Percentiles rank a stretch among this genome's conserved stretches.
Conservation (phyloP, 1,140 invertebrate species). For the Drosophila gunungcola region DNA sequence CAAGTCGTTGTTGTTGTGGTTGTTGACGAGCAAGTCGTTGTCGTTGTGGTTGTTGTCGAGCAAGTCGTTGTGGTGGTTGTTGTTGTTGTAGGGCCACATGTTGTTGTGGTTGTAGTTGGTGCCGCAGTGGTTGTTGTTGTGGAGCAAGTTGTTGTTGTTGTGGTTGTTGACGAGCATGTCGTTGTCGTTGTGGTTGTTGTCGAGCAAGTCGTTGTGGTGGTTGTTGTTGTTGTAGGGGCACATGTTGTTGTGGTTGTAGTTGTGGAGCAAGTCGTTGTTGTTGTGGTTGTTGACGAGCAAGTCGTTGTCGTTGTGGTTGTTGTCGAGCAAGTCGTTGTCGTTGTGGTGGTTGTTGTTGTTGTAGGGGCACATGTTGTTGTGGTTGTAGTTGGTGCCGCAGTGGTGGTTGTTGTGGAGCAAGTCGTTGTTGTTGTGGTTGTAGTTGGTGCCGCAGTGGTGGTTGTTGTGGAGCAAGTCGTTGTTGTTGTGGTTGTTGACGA, state of each 20-base stretch:
- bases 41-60: constrained; percentile 8
- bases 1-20: constrained; percentile 11
- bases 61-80: neutral
- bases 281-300: too few relatives aligned
- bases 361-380: neutral
- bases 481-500: neutral
- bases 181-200: constrained; percentile 11
- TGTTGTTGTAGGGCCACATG: neutral
- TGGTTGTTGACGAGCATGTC: too few relatives aligned
- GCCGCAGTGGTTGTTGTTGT: too few relatives aligned
- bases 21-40: too few relatives aligned
- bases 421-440: constrained; percentile 14
- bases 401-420: constrained; percentile 16
- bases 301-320: constrained; percentile 7
- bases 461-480: neutral
- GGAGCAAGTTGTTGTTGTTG: neutral
- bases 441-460: constrained; percentile 17
- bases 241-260: neutral
- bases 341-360: constrained; percentile 8
- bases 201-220: constrained; percentile 3
- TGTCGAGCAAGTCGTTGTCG: neutral
- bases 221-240: neutral
- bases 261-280: neutral
- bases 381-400: too few relatives aligned
- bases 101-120: too few relatives aligned